Conservation (phyloP, 2,888 invertebrate species). For the Lithophane socia region DNA sequence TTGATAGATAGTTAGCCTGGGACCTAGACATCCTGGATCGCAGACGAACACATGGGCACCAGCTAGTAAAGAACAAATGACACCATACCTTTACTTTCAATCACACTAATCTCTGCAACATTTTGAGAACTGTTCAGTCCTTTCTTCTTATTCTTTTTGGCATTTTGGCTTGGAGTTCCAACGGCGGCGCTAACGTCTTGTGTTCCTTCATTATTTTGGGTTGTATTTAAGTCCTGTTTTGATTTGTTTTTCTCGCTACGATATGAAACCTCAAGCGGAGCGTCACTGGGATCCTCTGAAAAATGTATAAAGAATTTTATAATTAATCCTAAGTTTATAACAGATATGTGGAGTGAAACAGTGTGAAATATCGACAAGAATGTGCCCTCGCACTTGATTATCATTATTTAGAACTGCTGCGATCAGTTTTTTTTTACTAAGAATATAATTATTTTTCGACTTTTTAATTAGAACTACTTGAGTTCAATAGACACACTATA, state of each 20-base stretch:
- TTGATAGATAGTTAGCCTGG: no score
- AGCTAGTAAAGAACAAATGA: neutral
- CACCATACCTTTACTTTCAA: conserved; percentile 42
- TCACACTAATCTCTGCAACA: conserved; percentile 19
- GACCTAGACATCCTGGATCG: no score
- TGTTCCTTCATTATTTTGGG: conserved; percentile 18
- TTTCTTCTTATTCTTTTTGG: conserved; percentile 62
- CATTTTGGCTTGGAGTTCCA: conserved; percentile 42
- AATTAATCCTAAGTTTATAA: neutral
- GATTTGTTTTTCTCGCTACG: conserved; percentile 55
- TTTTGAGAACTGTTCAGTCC: conserved; percentile 50
- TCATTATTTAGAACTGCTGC: neutral
- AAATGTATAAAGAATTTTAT: neutral
- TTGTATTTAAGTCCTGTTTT: conserved; percentile 29
- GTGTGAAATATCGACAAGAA: neutral
- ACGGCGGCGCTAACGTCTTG: neutral
- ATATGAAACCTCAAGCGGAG: conserved; percentile 49
- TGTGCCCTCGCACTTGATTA: neutral
- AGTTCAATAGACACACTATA: neutral
- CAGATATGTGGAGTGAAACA: neutral
- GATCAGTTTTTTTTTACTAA: neutral
- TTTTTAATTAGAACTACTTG: neutral
- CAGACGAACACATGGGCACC: neutral
- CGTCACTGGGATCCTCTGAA: conserved; percentile 39
- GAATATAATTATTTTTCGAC: neutral